Conservation (phyloP, 2,797 vertebrate genomes). For the Acanthiza pusilla region DNA sequence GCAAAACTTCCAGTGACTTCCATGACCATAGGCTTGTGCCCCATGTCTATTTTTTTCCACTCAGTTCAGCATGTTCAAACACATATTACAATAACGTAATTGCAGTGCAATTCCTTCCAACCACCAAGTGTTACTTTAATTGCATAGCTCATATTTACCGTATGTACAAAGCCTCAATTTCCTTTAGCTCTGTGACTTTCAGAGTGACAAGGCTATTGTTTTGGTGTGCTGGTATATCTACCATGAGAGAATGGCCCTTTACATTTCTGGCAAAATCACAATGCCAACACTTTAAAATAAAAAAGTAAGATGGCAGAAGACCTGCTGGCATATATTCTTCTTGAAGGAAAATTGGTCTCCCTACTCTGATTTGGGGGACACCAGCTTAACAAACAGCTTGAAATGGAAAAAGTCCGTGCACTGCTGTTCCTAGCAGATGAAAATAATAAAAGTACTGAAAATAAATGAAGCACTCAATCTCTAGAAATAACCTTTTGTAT, state of each 20-base stretch:
- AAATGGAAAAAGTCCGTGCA: background rate
- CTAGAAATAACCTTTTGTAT: slow-evolving; percentile 40
- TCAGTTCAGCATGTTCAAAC: background rate
- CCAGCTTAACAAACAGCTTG: background rate
- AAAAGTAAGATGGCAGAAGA: background rate
- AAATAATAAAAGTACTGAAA: slow-evolving; percentile 36
- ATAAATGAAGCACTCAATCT: background rate
- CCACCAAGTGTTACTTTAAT: slow-evolving; percentile 16
- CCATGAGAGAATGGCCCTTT: background rate
- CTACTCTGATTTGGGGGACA: background rate
- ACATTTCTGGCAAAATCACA: background rate
- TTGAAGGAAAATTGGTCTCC: background rate
- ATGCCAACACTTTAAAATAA: background rate
- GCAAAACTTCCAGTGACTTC: background rate
- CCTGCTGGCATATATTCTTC: background rate
- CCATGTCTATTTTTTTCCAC: background rate
- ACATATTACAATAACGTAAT: slow-evolving; percentile 23
- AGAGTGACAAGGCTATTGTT: slow-evolving; percentile 29
- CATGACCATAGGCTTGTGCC: background rate
- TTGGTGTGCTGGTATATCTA: background rate
- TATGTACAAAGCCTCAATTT: background rate
- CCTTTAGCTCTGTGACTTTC: slow-evolving; percentile 4
- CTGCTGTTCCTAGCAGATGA: background rate
- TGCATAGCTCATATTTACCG: background rate
- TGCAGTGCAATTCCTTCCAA: slow-evolving; percentile 18